Percentiles rank a stretch among this genome's conserved stretches.
Conservation (phyloP, 2,888 invertebrate genomes). For the Polia nebulosa region DNA sequence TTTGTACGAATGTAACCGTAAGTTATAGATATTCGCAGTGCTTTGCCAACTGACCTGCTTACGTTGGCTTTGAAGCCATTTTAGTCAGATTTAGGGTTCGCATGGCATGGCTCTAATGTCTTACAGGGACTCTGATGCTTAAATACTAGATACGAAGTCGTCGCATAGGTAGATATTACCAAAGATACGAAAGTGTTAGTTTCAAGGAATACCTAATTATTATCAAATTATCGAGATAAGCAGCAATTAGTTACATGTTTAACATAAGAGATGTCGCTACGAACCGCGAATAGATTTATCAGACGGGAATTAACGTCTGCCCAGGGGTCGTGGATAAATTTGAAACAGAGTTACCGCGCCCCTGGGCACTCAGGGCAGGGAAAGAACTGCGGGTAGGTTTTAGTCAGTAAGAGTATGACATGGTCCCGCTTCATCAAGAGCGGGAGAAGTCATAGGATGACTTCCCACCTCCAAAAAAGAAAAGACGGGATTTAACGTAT, state of each 20-base stretch:
- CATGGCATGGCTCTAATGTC: neutral
- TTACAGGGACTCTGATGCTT: neutral
- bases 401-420: too few species aligned
- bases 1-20: neutral
- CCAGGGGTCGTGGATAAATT: too few species aligned
- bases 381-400: too few species aligned
- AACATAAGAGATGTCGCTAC: slow-evolving; percentile 48
- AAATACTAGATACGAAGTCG: neutral
- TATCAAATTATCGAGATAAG: slow-evolving; percentile 7
- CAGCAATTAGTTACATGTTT: neutral
- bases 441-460: too few species aligned
- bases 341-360: too few species aligned
- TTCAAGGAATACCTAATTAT: neutral
- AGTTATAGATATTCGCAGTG: neutral
- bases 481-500: too few species aligned
- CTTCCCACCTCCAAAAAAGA: too few species aligned
- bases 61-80: neutral
- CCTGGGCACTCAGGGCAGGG: too few species aligned
- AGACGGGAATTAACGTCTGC: neutral
- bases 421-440: too few species aligned
- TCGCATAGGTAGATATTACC: neutral
- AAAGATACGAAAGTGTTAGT: neutral
- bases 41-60: neutral
- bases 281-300: neutral
- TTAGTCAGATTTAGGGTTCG: neutral